Percentiles rank a stretch among this genome's conserved stretches.
Conservation (phyloP, 1,140 invertebrate genomes). For the fruit fly (Drosophila melanogaster) region Release_6_plus_ISO1_MT NT_033777.3:30020501-30021000, state of each 20-base stretch:
- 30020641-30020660: neutral
- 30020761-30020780: slow-evolving; percentile 24
- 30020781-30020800: slow-evolving; percentile 11
- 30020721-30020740: neutral
- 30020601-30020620: neutral
- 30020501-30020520: neutral
- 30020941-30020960: slow-evolving; percentile 33
- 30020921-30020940: slow-evolving; percentile 1
- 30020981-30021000: neutral
- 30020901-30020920: neutral
- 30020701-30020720: neutral
- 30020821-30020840: neutral
- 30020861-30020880: neutral
- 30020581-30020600: neutral
- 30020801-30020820: slow-evolving; percentile 19
- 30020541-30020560: neutral
- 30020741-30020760: slow-evolving; percentile 4
- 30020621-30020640: neutral
- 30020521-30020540: neutral
- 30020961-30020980: slow-evolving; percentile 20
- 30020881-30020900: neutral
- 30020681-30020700: neutral
- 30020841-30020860: neutral
- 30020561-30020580: neutral
- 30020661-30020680: neutral